Conservation (phyloP, 1,140 invertebrate genomes). For the Cyclina sinensis region DNA sequence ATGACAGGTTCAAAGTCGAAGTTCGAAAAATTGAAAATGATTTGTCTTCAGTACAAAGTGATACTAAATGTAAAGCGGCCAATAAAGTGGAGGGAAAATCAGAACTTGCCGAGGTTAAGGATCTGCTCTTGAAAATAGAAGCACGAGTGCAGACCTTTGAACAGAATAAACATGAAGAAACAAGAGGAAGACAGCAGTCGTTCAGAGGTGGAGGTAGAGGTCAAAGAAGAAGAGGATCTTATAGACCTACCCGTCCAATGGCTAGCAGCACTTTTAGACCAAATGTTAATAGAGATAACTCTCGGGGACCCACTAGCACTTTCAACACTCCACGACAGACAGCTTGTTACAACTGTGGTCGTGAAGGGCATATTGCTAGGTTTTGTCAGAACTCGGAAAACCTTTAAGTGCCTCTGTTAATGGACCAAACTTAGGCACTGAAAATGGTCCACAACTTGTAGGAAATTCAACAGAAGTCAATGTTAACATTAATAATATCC, state of each 20-base stretch:
- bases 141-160: conserved; percentile 16
- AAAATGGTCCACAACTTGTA: conserved; percentile 1
- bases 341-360: conserved; percentile 16
- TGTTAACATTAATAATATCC: neutral
- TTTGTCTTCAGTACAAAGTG: neutral
- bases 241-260: neutral
- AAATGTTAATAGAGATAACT: neutral
- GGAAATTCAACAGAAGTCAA: neutral
- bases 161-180: neutral
- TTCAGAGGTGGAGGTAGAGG: neutral
- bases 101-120: neutral
- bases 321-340: neutral
- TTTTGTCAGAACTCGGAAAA: conserved; percentile 1
- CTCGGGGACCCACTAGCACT: neutral
- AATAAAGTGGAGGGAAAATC: neutral
- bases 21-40: conserved; percentile 37
- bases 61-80: neutral
- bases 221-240: neutral
- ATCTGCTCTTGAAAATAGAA: neutral
- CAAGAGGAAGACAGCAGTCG: neutral
- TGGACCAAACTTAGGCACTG: neutral
- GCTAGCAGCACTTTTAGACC: neutral
- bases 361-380: conserved; percentile 2
- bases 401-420: conserved; percentile 23
- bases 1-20: conserved; percentile 34